Conservation (phyloP, 2,888 invertebrate species). For the Corbicula japonica region DNA sequence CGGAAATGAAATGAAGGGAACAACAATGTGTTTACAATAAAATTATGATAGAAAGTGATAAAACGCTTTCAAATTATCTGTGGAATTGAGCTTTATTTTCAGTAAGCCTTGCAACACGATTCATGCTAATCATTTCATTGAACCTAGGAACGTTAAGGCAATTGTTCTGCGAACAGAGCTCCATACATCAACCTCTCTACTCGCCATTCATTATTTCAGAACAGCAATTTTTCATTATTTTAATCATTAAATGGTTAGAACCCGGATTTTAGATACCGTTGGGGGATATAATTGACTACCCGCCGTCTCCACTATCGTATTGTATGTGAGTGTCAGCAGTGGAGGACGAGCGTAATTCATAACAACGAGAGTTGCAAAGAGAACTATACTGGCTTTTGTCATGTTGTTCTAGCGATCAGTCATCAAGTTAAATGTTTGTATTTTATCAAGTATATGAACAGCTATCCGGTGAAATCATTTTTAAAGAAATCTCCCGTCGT, state of each 20-base stretch:
- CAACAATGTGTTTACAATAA: too few species aligned
- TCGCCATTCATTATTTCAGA: conserved; percentile 14
- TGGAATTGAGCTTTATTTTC: too few species aligned
- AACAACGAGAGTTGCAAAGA: conserved; percentile 30
- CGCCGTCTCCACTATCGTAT: conserved; percentile 12
- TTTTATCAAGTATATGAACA: conserved; percentile 61
- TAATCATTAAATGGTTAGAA: conserved; percentile 20
- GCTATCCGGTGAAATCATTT: conserved; percentile 25
- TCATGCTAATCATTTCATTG: conserved; percentile 13
- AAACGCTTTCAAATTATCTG: too few species aligned
- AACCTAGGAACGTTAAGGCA: neutral
- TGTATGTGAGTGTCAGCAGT: conserved; percentile 16
- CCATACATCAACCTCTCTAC: conserved; percentile 33
- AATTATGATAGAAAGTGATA: too few species aligned
- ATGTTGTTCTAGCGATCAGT: conserved; percentile 33
- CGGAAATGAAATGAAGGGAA: too few species aligned
- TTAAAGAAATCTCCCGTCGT: conserved; percentile 28
- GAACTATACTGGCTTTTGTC: conserved; percentile 35
- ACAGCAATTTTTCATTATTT: conserved; percentile 29
- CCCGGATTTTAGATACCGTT: conserved; percentile 7
- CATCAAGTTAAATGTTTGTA: conserved; percentile 58
- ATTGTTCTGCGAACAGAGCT: conserved; percentile 19
- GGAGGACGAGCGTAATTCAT: conserved; percentile 38
- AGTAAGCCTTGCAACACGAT: conserved; percentile 1
- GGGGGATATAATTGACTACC: conserved; percentile 42